phyloP scores from a whole-genome alignment of 2,797 vertebrate genomes.

The Phaenicophaeus curvirostris region DNA sequence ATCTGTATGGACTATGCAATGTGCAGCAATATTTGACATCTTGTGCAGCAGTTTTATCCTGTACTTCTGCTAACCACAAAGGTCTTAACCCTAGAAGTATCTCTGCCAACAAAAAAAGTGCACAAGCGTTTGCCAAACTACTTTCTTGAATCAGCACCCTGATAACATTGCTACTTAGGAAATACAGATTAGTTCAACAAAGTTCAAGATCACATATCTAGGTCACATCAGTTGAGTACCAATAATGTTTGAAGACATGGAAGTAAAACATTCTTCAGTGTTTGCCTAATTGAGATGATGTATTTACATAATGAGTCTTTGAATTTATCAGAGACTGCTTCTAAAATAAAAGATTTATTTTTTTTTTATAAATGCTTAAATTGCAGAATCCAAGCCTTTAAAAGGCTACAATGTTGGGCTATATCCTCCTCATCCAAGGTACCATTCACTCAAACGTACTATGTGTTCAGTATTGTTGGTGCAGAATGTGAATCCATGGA shows the following conservation, averaged over 20 bases:
- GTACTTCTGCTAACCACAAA: background rate
- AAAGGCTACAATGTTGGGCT: fast-evolving
- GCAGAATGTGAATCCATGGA: background rate
- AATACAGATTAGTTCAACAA: background rate
- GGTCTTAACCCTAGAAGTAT: background rate
- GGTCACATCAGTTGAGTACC: background rate
- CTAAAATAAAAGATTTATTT: background rate
- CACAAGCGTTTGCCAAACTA: background rate
- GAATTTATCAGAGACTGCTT: background rate
- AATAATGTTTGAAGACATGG: background rate
- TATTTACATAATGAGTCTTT: background rate
- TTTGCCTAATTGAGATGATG: background rate
- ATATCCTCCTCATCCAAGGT: background rate
- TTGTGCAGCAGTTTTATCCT: background rate
- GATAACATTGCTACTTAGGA: background rate
- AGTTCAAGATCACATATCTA: background rate
- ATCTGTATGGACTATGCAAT: background rate
- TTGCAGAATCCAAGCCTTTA: background rate
- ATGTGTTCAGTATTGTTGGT: background rate
- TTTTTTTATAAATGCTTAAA: background rate
- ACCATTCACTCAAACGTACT: background rate
- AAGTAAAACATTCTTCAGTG: background rate
- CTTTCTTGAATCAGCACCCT: background rate
- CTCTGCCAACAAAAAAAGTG: background rate
- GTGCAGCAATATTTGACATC: background rate